Conservation (phyloP, 2,888 invertebrate species). For the Temnothorax ravouxi region DNA sequence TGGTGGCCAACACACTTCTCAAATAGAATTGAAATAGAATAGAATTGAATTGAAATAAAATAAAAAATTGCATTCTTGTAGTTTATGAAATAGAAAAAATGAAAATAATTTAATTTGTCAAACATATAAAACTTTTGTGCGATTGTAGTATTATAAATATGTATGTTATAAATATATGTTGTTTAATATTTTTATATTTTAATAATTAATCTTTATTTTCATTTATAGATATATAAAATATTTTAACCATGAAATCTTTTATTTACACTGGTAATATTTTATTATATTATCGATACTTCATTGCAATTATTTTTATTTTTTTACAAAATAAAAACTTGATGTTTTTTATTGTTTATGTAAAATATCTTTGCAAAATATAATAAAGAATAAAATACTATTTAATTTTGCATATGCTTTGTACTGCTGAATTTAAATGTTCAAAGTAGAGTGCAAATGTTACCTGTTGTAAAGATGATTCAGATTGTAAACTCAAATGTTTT, state of each 20-base stretch:
- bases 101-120: not conserved
- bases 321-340: too few relatives aligned
- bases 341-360: not conserved
- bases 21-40: too few relatives aligned
- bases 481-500: conserved; percentile 23
- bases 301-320: too few relatives aligned
- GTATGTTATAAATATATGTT: not conserved
- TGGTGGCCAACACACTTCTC: not conserved
- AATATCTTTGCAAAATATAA: conserved; percentile 4
- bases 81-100: not conserved
- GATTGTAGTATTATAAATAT: not conserved
- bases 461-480: conserved; percentile 19
- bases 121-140: not conserved
- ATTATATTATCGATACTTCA: not conserved
- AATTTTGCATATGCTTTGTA: not conserved
- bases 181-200: conserved; percentile 5
- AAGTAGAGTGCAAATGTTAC: not conserved
- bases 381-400: not conserved
- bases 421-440: not conserved
- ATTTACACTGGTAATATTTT: not conserved
- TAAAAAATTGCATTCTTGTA: not conserved
- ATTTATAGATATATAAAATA: not conserved
- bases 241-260: not conserved
- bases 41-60: not conserved
- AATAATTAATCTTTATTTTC: not conserved